Evolutionary conservation across 2,888 invertebrate genomes (phyloP).

Genomic region (Erebia ligea): DNA sequence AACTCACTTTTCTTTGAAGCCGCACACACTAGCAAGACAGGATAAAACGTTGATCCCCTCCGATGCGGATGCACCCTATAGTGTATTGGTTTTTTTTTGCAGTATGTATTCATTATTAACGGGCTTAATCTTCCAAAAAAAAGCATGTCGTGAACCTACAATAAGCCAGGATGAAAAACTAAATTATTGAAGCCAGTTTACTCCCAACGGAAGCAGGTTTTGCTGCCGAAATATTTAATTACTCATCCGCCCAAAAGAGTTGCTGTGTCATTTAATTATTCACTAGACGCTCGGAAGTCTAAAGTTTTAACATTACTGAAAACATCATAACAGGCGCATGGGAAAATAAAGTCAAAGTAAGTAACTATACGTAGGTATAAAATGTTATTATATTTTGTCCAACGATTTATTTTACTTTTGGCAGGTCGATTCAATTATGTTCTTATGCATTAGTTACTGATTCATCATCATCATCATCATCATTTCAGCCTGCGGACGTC

Average conservation of each 20-base stretch:
- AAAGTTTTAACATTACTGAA: neutral
- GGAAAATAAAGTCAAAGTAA: neutral
- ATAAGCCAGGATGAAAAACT: constrained; percentile 16
- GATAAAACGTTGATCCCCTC: too few species aligned
- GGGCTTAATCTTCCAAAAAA: neutral
- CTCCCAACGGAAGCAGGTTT: constrained; percentile 24
- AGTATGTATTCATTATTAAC: neutral
- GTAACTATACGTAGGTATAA: neutral
- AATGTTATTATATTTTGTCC: too few species aligned
- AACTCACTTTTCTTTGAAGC: too few species aligned
- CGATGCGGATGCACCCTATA: too few species aligned
- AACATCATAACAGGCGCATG: neutral
- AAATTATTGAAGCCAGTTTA: constrained; percentile 15
- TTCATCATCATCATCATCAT: too few species aligned
- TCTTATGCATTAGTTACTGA: too few species aligned
- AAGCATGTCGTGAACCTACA: neutral
- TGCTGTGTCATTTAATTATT: constrained; percentile 16
- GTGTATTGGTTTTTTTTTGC: too few species aligned
- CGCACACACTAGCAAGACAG: too few species aligned
- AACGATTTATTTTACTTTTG: too few species aligned
- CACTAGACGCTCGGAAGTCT: constrained; percentile 4
- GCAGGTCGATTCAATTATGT: too few species aligned
- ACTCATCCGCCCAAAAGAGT: constrained; percentile 27
- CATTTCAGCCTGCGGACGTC: too few species aligned
- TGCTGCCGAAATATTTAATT: constrained; percentile 38